Conservation (phyloP, 2,888 invertebrate species). For the Pristionchus japonicus region DNA sequence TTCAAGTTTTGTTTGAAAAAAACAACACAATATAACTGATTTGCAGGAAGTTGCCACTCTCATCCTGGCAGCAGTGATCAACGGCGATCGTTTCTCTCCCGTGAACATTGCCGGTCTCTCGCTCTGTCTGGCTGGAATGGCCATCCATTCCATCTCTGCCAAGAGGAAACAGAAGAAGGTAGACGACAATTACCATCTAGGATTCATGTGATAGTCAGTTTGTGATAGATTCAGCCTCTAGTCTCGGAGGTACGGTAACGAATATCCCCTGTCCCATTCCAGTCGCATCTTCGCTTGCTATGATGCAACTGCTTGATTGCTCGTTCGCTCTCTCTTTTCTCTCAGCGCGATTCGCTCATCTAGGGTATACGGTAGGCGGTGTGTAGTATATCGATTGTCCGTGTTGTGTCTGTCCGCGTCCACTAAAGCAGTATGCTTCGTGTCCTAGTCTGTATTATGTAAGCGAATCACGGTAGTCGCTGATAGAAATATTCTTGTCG, state of each 20-base stretch:
- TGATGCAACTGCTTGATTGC: background rate
- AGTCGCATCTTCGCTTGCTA: constrained; percentile 21
- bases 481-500: background rate
- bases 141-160: constrained; percentile 50
- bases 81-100: constrained; percentile 87
- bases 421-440: background rate
- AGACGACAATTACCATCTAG: background rate
- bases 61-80: constrained; percentile 88
- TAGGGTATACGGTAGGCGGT: constrained; percentile 29
- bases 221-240: background rate
- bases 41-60: constrained; percentile 91
- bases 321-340: background rate
- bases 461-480: background rate
- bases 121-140: constrained; percentile 89
- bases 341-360: constrained; percentile 2
- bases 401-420: background rate
- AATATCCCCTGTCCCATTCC: background rate
- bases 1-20: too few species aligned
- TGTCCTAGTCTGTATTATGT: background rate
- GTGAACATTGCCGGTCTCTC: constrained; percentile 89
- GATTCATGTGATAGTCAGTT: background rate
- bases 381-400: background rate
- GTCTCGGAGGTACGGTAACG: background rate
- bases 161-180: constrained; percentile 45
- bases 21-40: too few species aligned